Conservation (phyloP, 2,888 invertebrate species). For the Eupithecia subfuscata region DNA sequence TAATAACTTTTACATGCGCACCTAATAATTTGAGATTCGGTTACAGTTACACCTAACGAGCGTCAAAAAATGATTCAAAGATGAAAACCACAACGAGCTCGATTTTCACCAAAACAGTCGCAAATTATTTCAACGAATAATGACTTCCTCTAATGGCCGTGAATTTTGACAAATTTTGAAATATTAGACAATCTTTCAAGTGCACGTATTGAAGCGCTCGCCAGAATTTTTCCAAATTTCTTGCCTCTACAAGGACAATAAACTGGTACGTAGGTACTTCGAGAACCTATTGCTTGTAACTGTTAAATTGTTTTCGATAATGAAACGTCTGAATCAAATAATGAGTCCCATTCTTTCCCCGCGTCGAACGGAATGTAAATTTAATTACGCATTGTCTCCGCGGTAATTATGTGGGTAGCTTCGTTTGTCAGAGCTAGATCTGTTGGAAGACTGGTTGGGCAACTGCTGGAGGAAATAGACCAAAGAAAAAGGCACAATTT, state of each 20-base stretch:
- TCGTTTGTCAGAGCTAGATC: slow-evolving; percentile 8
- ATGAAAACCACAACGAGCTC: not conserved
- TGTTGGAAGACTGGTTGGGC: slow-evolving; percentile 23
- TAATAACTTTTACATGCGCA: too few relatives aligned
- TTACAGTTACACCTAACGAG: too few relatives aligned
- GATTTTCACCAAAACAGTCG: too few relatives aligned
- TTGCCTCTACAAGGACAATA: not conserved
- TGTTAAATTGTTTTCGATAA: slow-evolving; percentile 9
- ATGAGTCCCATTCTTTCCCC: slow-evolving; percentile 25
- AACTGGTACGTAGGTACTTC: not conserved
- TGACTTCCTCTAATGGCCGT: not conserved
- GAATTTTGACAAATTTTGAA: not conserved
- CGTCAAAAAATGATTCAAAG: too few relatives aligned
- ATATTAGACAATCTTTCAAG: not conserved
- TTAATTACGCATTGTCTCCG: slow-evolving; percentile 31
- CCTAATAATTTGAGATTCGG: not conserved
- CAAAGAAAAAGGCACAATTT: not conserved
- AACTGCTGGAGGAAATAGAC: not conserved
- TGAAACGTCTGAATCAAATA: slow-evolving; percentile 17
- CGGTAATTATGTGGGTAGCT: slow-evolving; percentile 33
- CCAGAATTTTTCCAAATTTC: not conserved
- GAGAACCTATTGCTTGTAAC: not conserved
- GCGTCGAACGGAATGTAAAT: slow-evolving; percentile 31
- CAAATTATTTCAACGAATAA: too few relatives aligned
- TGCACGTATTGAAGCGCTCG: not conserved